Conservation (phyloP, 1,140 invertebrate genomes). For the Steinernema khuongi region DNA sequence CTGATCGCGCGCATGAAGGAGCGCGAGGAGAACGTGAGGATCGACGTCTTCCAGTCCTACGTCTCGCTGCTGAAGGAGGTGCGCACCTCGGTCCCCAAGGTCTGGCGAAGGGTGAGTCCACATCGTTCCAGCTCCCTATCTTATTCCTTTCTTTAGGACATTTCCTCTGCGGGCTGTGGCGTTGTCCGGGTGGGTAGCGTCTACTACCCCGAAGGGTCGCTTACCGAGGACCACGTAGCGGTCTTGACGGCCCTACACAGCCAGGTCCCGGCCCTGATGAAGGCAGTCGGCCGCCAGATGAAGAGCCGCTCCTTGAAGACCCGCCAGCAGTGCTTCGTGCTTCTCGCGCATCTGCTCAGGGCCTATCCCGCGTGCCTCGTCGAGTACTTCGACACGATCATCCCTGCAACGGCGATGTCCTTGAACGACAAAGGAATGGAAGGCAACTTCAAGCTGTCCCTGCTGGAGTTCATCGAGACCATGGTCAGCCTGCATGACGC, state of each 20-base stretch:
- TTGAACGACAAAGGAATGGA: conserved; percentile 91
- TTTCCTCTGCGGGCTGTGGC: background rate
- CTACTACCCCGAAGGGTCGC: conserved; percentile 7
- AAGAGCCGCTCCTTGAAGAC: conserved; percentile 88
- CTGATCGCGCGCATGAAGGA: conserved; percentile 83
- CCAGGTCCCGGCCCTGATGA: conserved; percentile 73
- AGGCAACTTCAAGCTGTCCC: conserved; percentile 27
- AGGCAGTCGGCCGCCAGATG: conserved; percentile 80
- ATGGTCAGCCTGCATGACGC: background rate
- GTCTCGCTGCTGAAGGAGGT: conserved; percentile 85
- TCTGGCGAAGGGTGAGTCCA: conserved; percentile 20
- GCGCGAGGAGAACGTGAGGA: conserved; percentile 95
- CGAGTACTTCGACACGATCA: conserved; percentile 35
- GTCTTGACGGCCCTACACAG: conserved; percentile 55
- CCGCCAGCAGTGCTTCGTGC: conserved; percentile 79
- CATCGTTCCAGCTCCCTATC: conserved; percentile 13
- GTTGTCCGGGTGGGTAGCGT: conserved; percentile 30
- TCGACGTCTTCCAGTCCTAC: conserved; percentile 93
- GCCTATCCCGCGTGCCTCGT: conserved; percentile 20
- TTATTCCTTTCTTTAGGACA: conserved; percentile 18
- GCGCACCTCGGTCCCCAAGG: conserved; percentile 66
- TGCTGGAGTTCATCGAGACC: conserved; percentile 22
- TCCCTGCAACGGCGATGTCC: conserved; percentile 59
- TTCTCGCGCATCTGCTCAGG: conserved; percentile 74
- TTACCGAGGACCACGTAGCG: conserved; percentile 22